Conservation (phyloP, 1,140 invertebrate species). For the Ceratitis capitata region DNA sequence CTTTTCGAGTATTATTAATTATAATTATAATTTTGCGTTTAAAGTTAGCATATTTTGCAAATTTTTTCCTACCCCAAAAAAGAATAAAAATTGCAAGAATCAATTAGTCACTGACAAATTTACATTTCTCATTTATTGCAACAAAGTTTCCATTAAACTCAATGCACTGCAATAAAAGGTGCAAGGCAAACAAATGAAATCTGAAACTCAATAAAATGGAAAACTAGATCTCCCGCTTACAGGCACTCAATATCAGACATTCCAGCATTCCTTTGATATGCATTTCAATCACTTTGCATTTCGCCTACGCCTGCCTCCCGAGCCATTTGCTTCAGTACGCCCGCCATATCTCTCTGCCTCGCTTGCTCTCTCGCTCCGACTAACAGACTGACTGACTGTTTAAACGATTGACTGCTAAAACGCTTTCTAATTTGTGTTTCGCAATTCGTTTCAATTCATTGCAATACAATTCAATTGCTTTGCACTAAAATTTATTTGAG, state of each 20-base stretch:
- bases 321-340: background rate
- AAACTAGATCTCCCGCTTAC: background rate
- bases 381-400: no score
- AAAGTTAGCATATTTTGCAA: no score
- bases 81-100: no score
- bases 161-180: background rate
- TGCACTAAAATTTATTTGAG: constrained; percentile 36
- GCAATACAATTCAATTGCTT: constrained; percentile 36
- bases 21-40: no score
- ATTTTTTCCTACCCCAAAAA: no score
- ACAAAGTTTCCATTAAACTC: background rate
- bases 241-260: background rate
- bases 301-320: background rate
- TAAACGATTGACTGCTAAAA: background rate
- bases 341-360: no score
- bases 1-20: no score
- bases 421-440: constrained; percentile 21
- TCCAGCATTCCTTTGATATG: background rate
- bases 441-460: constrained; percentile 34
- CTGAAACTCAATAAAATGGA: background rate
- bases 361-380: no score
- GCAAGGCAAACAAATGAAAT: background rate
- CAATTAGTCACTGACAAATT: no score
- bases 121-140: background rate
- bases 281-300: background rate